Evolutionary conservation across 2,113 vertebrate species (phyloP), one percentile per base, ranked within the genome.

Genomic region (Gymnorhina tibicen): DNA sequence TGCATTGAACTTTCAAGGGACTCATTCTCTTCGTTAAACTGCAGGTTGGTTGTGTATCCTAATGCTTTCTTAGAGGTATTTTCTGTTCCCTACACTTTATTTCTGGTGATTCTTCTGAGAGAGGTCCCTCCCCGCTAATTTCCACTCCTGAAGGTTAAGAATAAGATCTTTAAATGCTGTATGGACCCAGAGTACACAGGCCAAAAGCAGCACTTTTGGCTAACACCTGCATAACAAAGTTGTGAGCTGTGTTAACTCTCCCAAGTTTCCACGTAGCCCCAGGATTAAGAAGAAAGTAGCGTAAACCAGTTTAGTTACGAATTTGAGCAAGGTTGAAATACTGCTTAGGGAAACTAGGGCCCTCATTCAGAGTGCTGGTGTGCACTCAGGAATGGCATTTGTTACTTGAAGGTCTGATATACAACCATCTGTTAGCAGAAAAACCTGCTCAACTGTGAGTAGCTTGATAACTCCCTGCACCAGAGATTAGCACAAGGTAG

Each of bases 131-230:
- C 60, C 33, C 37, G 10, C 13, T 50, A 5, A 49, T 80, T 85
- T 77, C 39, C 30, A 7, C 18, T 53, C n/a, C 7, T 60, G 20
- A 42, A 70, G 42, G 41, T 60, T 82, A 23, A 44, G 41, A 73
- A 18, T 16, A 27, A 85, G 39, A 42, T 47, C 23, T 56, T 33
- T 44, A 21, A 30, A 6, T 18, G 6, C 16, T 72, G 11, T 32
- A 7, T 68, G 26, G 33, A 26, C 37, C 26, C 16, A 63, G 46
- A 55, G 42, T 16, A 53, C 26, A 17, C 41, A 80, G 41, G 49
- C 26, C 11, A 46, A 30, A 78, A 60, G 18, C 5, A 4, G 22
- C 0, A 0, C 21, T n/a, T 67, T 32, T 1, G 4, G 12, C 10
- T 47, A 56, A 21, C 47, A 44, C 9, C 35, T 55, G 27, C 24